phyloP scores from a whole-genome alignment of 2,113 vertebrate species.

The Micronycteris hirsuta region DNA sequence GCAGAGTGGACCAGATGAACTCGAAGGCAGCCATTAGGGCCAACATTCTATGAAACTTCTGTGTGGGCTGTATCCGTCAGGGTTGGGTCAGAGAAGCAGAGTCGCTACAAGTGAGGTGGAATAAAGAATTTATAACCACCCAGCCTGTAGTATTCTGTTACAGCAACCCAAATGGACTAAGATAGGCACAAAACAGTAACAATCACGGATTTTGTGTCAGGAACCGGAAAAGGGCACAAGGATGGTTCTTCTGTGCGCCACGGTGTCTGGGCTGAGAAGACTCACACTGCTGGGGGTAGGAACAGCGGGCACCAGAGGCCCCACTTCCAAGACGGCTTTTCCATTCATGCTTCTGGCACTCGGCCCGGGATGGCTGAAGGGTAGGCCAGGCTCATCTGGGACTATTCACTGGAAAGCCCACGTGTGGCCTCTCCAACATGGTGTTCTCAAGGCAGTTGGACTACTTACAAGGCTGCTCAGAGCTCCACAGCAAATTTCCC shows the following conservation, averaged over 20 bases:
- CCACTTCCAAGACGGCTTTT: not conserved
- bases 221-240: not conserved
- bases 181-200: not conserved
- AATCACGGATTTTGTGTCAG: not conserved
- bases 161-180: not conserved
- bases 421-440: not conserved
- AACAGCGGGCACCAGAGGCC: not conserved
- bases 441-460: not conserved
- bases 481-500: not conserved
- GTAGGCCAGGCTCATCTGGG: not conserved
- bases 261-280: not conserved
- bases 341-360: not conserved
- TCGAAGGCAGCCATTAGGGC: not conserved
- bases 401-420: not conserved
- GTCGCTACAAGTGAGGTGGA: not conserved
- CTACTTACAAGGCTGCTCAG: not conserved
- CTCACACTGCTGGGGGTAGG: not conserved
- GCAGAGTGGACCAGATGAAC: not conserved
- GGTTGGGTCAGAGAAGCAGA: not conserved
- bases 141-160: not conserved
- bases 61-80: not conserved
- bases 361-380: not conserved
- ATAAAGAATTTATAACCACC: not conserved
- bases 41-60: not conserved
- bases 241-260: not conserved